These are phyloP conservation scores for Monochamus saltuarius DNA, from an alignment of 1,140 invertebrate genomes.

Conservation along the genomic window DNA sequence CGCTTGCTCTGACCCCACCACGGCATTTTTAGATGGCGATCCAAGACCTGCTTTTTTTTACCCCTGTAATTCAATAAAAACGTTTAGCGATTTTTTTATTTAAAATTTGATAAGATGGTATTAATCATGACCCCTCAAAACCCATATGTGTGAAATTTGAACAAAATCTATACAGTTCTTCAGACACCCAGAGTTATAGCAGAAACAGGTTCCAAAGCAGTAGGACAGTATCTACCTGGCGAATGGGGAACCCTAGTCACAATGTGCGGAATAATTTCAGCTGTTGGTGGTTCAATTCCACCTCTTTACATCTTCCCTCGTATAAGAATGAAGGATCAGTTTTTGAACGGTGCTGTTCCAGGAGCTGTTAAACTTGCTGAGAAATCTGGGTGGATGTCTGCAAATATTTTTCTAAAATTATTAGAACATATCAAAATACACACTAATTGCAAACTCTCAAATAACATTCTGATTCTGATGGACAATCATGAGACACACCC, in stretches of 20 bases:
- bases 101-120: too few relatives aligned
- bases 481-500: too few relatives aligned
- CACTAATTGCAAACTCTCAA: constrained; percentile 42
- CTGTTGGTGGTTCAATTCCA: constrained; percentile 40
- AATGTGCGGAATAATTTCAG: constrained; percentile 40
- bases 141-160: too few relatives aligned
- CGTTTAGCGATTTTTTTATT: too few relatives aligned
- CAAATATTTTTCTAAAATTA: constrained; percentile 52
- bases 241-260: constrained; percentile 46
- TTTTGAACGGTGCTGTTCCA: too few relatives aligned
- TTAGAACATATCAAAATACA: constrained; percentile 49
- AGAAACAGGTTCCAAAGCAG: constrained; percentile 44
- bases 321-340: constrained; percentile 37
- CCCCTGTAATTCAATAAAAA: too few relatives aligned
- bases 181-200: constrained; percentile 49
- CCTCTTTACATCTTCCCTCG: constrained; percentile 45
- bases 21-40: too few relatives aligned
- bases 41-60: too few relatives aligned
- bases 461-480: too few relatives aligned
- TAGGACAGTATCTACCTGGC: constrained; percentile 45
- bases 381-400: constrained; percentile 53
- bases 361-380: constrained; percentile 48
- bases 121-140: too few relatives aligned
- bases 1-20: too few relatives aligned
- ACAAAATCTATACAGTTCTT: too few relatives aligned